Conservation (phyloP, 2,888 invertebrate species). For the Lithosia quadra region DNA sequence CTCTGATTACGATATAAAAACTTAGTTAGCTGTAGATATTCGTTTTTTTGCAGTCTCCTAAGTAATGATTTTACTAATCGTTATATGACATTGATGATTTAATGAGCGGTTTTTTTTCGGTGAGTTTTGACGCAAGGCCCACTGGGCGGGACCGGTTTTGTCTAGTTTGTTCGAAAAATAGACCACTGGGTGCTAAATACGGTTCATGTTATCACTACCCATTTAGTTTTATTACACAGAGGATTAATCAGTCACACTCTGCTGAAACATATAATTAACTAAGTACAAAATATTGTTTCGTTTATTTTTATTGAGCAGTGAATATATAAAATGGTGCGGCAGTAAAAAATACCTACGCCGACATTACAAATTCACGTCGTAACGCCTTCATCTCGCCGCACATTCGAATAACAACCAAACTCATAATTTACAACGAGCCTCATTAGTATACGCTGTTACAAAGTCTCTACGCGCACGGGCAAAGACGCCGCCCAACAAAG, state of each 20-base stretch:
- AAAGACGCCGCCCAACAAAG: slow-evolving; percentile 75
- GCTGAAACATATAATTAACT: slow-evolving; percentile 38
- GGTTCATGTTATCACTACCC: slow-evolving; percentile 17
- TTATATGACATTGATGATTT: slow-evolving; percentile 81
- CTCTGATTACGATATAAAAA: slow-evolving; percentile 75
- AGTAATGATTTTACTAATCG: slow-evolving; percentile 73
- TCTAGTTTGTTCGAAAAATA: slow-evolving; percentile 28
- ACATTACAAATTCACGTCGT: slow-evolving; percentile 76
- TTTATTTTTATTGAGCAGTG: slow-evolving; percentile 44
- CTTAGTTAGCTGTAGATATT: slow-evolving; percentile 70
- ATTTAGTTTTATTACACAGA: background rate
- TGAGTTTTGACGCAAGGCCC: slow-evolving; percentile 49
- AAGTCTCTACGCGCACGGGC: slow-evolving; percentile 63
- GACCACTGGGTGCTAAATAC: slow-evolving; percentile 30
- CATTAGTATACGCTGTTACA: slow-evolving; percentile 78
- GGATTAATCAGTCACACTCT: background rate
- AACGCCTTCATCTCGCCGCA: slow-evolving; percentile 81
- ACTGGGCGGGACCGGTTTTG: slow-evolving; percentile 34
- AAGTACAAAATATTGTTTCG: slow-evolving; percentile 42
- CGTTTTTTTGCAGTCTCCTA: slow-evolving; percentile 68
- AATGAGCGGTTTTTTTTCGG: slow-evolving; percentile 59
- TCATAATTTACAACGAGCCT: slow-evolving; percentile 76
- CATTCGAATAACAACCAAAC: slow-evolving; percentile 71
- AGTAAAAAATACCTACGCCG: slow-evolving; percentile 67
- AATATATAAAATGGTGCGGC: slow-evolving; percentile 54